Evolutionary conservation across 2,113 vertebrate species (phyloP).

Genomic region (Thalassoma bifasciatum): DNA sequence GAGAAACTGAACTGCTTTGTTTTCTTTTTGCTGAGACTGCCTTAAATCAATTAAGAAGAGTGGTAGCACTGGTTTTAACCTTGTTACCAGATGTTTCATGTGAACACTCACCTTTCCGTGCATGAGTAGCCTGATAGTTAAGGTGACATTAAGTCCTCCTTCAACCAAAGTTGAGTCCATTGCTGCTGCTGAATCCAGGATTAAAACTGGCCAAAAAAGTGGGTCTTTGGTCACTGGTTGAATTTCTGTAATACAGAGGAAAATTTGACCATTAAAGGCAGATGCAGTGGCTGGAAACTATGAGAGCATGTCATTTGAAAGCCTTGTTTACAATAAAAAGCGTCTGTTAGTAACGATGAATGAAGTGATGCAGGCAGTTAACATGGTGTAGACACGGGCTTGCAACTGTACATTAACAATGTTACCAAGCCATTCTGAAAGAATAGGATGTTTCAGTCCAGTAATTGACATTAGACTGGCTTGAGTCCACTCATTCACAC

Average conservation of each 20-base stretch:
- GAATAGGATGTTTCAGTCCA: constrained; percentile 48
- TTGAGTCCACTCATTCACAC: constrained; percentile 71
- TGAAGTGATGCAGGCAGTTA: constrained; percentile 28
- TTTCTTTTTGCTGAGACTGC: not conserved
- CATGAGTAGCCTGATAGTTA: constrained; percentile 98
- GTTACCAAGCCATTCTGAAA: constrained; percentile 15
- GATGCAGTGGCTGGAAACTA: constrained; percentile 32
- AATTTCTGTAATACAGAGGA: constrained; percentile 57
- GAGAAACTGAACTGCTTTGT: not conserved
- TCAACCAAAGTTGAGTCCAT: constrained; percentile 99
- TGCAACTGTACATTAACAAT: constrained; percentile 18
- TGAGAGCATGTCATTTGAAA: constrained; percentile 1
- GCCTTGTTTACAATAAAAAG: constrained; percentile 35
- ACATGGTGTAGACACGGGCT: not conserved
- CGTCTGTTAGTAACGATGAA: constrained; percentile 30
- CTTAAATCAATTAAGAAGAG: not conserved
- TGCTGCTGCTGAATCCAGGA: constrained; percentile 69
- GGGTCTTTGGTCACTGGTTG: constrained; percentile 77
- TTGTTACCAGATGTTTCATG: not conserved
- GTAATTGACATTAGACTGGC: constrained; percentile 65
- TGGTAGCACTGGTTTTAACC: not conserved
- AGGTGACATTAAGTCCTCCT: constrained; percentile 98
- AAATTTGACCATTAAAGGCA: constrained; percentile 26
- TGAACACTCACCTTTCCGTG: constrained; percentile 90
- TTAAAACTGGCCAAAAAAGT: constrained; percentile 70